These are phyloP conservation scores for Cecropterus lyciades DNA, from an alignment of 1,140 invertebrate genomes.

Conservation along the genomic window DNA sequence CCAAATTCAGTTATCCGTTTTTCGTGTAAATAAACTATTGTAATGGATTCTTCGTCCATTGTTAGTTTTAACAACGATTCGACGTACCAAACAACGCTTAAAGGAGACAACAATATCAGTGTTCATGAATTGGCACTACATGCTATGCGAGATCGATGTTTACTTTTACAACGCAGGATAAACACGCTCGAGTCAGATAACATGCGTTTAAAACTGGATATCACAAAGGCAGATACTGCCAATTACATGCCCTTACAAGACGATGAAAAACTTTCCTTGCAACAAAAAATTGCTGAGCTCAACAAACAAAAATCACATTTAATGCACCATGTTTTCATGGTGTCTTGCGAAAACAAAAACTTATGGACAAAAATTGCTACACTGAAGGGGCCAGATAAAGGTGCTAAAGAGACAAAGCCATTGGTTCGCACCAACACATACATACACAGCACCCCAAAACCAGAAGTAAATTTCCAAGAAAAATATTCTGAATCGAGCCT, in stretches of 20 bases:
- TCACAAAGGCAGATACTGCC: slow-evolving; percentile 65
- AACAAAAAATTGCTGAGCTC: slow-evolving; percentile 87
- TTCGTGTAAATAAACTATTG: background rate
- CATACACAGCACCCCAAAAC: slow-evolving; percentile 85
- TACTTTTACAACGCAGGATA: slow-evolving; percentile 88
- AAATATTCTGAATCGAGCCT: slow-evolving; percentile 87
- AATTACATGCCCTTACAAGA: slow-evolving; percentile 67
- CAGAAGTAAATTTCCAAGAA: slow-evolving; percentile 78
- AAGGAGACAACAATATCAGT: slow-evolving; percentile 75
- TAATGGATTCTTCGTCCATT: slow-evolving; percentile 76
- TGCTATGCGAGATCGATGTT: slow-evolving; percentile 92
- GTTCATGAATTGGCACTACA: slow-evolving; percentile 90
- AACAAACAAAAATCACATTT: slow-evolving; percentile 90
- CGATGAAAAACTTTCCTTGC: slow-evolving; percentile 76
- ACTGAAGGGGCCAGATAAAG: slow-evolving; percentile 80
- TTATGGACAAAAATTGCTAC: slow-evolving; percentile 90
- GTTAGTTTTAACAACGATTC: slow-evolving; percentile 79
- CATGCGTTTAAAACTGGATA: slow-evolving; percentile 85
- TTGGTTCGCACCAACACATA: slow-evolving; percentile 87
- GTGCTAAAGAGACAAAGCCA: slow-evolving; percentile 76
- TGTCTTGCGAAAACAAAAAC: slow-evolving; percentile 91
- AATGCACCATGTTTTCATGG: slow-evolving; percentile 90
- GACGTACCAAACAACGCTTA: slow-evolving; percentile 69
- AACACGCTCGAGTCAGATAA: slow-evolving; percentile 90
- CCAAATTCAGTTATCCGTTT: background rate